A percentile compares a stretch with the other conserved stretches of the same genome.
These are phyloP conservation scores for Schizaphis graminum DNA, from an alignment of 2,888 invertebrate genomes.

Conservation along the genomic window DNA sequence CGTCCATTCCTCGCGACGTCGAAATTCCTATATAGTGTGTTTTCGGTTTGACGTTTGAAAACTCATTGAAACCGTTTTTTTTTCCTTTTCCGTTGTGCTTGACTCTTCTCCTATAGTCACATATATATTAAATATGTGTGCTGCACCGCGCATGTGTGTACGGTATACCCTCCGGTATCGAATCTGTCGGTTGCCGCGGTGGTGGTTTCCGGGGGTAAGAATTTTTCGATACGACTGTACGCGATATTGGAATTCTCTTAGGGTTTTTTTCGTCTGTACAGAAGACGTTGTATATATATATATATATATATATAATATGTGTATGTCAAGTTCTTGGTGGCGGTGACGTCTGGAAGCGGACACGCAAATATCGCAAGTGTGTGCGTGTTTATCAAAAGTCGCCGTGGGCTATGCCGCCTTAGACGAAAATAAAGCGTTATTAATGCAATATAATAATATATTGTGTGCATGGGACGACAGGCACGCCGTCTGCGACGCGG, in stretches of 20 bases:
- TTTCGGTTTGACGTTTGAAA: conserved; percentile 21
- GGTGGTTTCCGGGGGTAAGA: conserved; percentile 8
- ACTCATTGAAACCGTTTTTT: conserved; percentile 26
- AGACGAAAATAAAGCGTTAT: neutral
- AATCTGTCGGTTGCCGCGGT: neutral
- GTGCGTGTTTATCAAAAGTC: neutral
- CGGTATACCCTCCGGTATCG: neutral
- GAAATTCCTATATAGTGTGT: conserved; percentile 4
- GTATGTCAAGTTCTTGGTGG: neutral
- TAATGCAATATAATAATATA: conserved; percentile 6
- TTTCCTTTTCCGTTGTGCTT: neutral
- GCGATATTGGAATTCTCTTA: conserved; percentile 27
- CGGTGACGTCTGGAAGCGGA: neutral
- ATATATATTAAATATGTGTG: neutral
- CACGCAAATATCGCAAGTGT: conserved; percentile 1
- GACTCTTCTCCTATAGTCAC: neutral
- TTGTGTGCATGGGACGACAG: neutral
- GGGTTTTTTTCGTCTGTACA: neutral
- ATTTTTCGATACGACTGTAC: conserved; percentile 16
- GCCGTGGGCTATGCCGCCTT: neutral
- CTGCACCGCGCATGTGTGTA: neutral
- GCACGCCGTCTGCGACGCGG: neutral
- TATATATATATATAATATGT: neutral
- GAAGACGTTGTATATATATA: neutral
- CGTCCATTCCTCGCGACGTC: neutral